A percentile compares a stretch with the other conserved stretches of the same genome.
phyloP scores from a whole-genome alignment of 2,888 invertebrate genomes.

The Yponomeuta malinellus region DNA sequence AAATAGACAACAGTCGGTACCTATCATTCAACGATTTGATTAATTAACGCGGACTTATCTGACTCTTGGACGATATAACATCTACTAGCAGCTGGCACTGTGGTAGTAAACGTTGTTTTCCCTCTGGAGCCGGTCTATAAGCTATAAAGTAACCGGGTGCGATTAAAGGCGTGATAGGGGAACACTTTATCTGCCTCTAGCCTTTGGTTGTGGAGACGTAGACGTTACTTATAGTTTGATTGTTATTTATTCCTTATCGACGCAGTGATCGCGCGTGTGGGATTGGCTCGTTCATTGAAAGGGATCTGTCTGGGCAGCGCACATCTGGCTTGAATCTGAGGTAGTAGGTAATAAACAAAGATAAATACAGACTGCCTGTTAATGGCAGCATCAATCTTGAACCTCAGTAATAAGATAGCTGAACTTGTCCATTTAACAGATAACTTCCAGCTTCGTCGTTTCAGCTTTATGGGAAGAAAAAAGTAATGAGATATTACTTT shows the following conservation, averaged over 20 bases:
- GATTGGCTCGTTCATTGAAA: slow-evolving; percentile 1
- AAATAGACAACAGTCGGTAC: background rate
- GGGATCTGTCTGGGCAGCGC: background rate
- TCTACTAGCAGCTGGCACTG: background rate
- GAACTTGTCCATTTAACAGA: background rate
- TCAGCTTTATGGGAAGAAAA: background rate
- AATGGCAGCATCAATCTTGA: background rate
- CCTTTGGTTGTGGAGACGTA: slow-evolving; percentile 22
- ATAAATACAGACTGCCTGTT: slow-evolving; percentile 4
- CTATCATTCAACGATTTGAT: background rate
- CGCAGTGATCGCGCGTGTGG: slow-evolving; percentile 36
- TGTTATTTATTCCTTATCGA: slow-evolving; percentile 60
- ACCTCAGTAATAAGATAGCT: background rate
- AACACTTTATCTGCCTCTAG: slow-evolving; percentile 16
- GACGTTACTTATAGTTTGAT: slow-evolving; percentile 41
- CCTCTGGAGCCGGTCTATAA: background rate
- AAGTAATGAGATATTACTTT: too few relatives aligned
- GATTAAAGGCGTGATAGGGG: slow-evolving; percentile 12
- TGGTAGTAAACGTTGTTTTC: slow-evolving; percentile 10
- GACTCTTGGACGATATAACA: background rate
- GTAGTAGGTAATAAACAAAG: background rate
- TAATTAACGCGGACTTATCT: slow-evolving; percentile 6
- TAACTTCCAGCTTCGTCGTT: background rate
- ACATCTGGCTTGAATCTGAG: slow-evolving; percentile 5
- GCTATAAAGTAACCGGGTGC: slow-evolving; percentile 12